These are phyloP conservation scores for Sebastes paucispinis DNA, from an alignment of 2,797 vertebrate genomes.

Conservation along the genomic window DNA sequence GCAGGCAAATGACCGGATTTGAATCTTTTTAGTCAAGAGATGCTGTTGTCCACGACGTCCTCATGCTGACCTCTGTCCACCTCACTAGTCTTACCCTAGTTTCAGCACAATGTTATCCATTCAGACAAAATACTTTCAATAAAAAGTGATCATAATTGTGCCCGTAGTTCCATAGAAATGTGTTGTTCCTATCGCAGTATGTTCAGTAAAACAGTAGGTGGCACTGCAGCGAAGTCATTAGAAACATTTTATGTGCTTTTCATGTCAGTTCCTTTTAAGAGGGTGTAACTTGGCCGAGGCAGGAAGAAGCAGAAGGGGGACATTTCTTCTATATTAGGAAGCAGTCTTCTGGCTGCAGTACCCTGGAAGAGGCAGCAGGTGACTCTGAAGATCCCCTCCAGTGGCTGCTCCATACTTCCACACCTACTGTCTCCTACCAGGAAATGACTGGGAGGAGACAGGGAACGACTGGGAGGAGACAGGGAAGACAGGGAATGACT, in stretches of 20 bases:
- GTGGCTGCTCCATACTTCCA: background rate
- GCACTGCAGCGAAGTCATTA: background rate
- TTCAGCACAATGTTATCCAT: background rate
- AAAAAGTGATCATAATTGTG: background rate
- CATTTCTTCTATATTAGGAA: slow-evolving; percentile 5
- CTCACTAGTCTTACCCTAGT: background rate
- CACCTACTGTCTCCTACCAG: too few species aligned
- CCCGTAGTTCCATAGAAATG: background rate
- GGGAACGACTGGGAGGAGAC: too few species aligned
- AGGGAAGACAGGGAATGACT: too few species aligned
- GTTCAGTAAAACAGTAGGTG: slow-evolving; percentile 1
- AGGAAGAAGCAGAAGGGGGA: background rate
- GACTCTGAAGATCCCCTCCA: background rate
- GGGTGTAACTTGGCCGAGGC: background rate
- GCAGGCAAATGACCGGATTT: slow-evolving; percentile 52
- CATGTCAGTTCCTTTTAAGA: background rate
- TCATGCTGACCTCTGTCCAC: background rate
- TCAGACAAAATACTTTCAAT: background rate
- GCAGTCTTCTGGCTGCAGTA: background rate
- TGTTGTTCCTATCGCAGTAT: background rate
- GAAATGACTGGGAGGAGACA: background rate
- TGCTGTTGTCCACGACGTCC: background rate
- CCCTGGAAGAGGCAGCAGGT: background rate
- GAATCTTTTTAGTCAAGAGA: slow-evolving; percentile 5
- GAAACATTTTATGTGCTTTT: background rate